A percentile compares a stretch with the other conserved stretches of the same genome.
phyloP scores from a whole-genome alignment of 2,888 invertebrate genomes.

The Chorisops tibialis region DNA sequence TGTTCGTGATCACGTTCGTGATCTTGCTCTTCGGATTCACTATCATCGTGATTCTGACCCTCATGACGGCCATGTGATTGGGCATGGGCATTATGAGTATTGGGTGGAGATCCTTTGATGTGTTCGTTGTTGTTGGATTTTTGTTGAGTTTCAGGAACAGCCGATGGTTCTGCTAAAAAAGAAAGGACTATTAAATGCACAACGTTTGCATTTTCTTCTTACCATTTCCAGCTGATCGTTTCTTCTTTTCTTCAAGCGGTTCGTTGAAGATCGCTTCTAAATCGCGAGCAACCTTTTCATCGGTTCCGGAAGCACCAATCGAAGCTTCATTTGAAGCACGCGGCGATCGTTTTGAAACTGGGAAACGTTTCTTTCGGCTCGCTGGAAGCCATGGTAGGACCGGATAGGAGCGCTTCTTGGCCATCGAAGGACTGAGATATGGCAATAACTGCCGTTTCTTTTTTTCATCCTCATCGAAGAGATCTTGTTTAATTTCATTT shows the following conservation, averaged over 20 bases:
- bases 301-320: conserved; percentile 56
- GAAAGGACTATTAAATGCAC: conserved; percentile 26
- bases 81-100: neutral
- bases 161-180: neutral
- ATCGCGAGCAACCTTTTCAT: conserved; percentile 68
- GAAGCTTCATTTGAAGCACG: conserved; percentile 36
- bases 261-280: conserved; percentile 65
- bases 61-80: conserved; percentile 45
- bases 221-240: conserved; percentile 49
- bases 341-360: conserved; percentile 65
- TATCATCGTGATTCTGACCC: conserved; percentile 35
- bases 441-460: conserved; percentile 36
- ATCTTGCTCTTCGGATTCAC: conserved; percentile 16
- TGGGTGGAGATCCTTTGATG: neutral
- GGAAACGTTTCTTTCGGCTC: conserved; percentile 59
- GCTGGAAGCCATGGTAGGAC: conserved; percentile 52
- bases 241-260: conserved; percentile 55
- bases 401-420: conserved; percentile 47
- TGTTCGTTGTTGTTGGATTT: conserved; percentile 32
- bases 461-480: conserved; percentile 46
- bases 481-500: conserved; percentile 44
- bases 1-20: conserved; percentile 38
- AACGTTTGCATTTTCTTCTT: conserved; percentile 31
- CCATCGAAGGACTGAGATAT: conserved; percentile 42
- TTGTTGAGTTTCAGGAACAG: conserved; percentile 26